These are phyloP conservation scores for Acromyrmex echinatior DNA, from an alignment of 1,140 invertebrate species.

Conservation along the genomic window DNA sequence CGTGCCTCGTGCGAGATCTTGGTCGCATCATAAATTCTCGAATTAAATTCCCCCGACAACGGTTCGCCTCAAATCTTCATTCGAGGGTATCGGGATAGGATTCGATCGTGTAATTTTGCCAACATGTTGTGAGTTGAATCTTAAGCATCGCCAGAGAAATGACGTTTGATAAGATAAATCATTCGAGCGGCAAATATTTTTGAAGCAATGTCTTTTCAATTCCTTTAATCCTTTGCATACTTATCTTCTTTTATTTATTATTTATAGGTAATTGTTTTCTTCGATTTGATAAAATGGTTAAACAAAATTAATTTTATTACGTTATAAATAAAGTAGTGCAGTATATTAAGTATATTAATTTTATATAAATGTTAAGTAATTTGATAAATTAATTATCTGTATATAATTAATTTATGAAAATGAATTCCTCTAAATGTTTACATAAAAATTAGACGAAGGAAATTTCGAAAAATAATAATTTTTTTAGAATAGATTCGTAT, in stretches of 20 bases:
- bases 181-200: neutral
- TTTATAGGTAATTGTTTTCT: neutral
- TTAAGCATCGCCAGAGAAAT: slow-evolving; percentile 4
- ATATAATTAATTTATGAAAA: slow-evolving; percentile 11
- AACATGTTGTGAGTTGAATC: neutral
- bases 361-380: neutral
- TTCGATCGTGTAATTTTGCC: slow-evolving; percentile 10
- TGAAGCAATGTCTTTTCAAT: neutral
- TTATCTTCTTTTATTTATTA: neutral
- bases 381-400: neutral
- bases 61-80: slow-evolving; percentile 3
- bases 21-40: slow-evolving; percentile 18
- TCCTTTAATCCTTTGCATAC: neutral
- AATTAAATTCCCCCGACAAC: slow-evolving; percentile 35
- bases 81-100: neutral
- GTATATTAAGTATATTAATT: neutral
- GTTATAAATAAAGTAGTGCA: neutral
- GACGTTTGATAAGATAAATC: neutral
- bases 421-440: neutral
- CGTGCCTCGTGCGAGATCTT: slow-evolving; percentile 12
- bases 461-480: neutral
- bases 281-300: neutral
- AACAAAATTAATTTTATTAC: neutral
- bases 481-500: neutral
- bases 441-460: neutral